phyloP scores from a whole-genome alignment of 2,797 vertebrate genomes.

The Liasis olivaceus region DNA sequence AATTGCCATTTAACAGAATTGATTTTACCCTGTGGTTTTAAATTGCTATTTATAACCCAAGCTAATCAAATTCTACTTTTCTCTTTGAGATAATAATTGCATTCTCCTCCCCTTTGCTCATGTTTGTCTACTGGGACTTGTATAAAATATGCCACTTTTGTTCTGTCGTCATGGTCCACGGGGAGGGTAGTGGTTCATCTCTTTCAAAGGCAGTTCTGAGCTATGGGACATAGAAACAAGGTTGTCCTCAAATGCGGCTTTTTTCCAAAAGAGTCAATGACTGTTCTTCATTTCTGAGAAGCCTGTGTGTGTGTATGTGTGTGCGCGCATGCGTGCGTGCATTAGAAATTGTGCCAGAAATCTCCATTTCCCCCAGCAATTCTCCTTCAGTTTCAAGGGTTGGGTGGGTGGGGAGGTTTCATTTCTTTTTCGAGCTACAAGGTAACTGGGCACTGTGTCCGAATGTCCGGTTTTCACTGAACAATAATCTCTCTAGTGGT shows the following conservation, averaged over 20 bases:
- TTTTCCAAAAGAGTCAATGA: neutral
- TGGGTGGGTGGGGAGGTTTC: neutral
- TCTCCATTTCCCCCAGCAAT: neutral
- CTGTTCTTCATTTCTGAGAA: neutral
- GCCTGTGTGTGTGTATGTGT: too few species aligned
- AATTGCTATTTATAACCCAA: neutral
- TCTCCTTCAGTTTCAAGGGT: neutral
- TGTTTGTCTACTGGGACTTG: neutral
- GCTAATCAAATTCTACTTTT: constrained; percentile 28
- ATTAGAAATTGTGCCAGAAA: neutral
- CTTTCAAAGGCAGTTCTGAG: neutral
- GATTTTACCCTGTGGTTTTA: constrained; percentile 36
- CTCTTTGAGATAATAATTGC: constrained; percentile 13
- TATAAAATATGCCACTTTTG: neutral
- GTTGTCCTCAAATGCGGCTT: neutral
- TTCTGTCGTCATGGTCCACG: neutral
- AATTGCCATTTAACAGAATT: constrained; percentile 21
- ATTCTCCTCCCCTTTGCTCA: neutral
- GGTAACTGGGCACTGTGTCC: neutral
- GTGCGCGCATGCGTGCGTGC: too few species aligned
- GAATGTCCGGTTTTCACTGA: neutral
- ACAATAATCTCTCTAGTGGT: neutral
- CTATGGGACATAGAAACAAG: neutral
- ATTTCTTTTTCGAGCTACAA: neutral
- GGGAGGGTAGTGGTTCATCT: neutral